phyloP scores from a whole-genome alignment of 2,888 invertebrate genomes.

The Drosophila ezoana region DNA sequence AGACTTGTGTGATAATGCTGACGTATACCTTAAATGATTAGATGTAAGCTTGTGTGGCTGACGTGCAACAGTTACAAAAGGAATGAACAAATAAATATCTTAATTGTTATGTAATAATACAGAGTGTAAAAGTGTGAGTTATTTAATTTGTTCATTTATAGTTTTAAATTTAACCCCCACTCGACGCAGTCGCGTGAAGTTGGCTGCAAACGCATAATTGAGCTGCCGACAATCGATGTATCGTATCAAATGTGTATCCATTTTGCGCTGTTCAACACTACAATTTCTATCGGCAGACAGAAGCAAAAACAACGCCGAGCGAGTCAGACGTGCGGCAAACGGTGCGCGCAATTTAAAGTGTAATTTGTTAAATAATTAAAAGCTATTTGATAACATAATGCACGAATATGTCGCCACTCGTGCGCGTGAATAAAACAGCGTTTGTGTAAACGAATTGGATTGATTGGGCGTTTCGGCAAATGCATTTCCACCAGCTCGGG shows the following conservation, averaged over 20 bases:
- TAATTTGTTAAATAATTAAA: slow-evolving; percentile 56
- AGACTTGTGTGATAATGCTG: slow-evolving; percentile 68
- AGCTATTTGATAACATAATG: slow-evolving; percentile 39
- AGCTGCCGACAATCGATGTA: slow-evolving; percentile 18
- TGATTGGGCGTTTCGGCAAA: slow-evolving; percentile 28
- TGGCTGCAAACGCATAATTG: slow-evolving; percentile 1
- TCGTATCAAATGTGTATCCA: neutral
- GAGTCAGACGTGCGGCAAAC: slow-evolving; percentile 41
- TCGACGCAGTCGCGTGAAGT: neutral
- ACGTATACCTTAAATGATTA: slow-evolving; percentile 54
- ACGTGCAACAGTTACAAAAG: slow-evolving; percentile 46
- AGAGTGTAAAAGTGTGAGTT: neutral
- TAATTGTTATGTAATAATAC: slow-evolving; percentile 36
- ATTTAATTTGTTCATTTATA: neutral
- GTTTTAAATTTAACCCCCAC: neutral
- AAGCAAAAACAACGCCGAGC: slow-evolving; percentile 60
- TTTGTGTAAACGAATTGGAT: slow-evolving; percentile 21
- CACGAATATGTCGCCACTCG: slow-evolving; percentile 15
- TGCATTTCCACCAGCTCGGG: slow-evolving; percentile 38
- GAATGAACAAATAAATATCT: slow-evolving; percentile 59
- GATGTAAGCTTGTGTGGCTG: slow-evolving; percentile 22
- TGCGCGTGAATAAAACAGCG: slow-evolving; percentile 19
- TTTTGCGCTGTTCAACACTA: slow-evolving; percentile 33
- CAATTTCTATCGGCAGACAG: slow-evolving; percentile 31
- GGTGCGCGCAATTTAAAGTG: slow-evolving; percentile 57